Evolutionary conservation across 2,797 vertebrate species (phyloP).

Genomic region (Sylvilagus floridanus): DNA sequence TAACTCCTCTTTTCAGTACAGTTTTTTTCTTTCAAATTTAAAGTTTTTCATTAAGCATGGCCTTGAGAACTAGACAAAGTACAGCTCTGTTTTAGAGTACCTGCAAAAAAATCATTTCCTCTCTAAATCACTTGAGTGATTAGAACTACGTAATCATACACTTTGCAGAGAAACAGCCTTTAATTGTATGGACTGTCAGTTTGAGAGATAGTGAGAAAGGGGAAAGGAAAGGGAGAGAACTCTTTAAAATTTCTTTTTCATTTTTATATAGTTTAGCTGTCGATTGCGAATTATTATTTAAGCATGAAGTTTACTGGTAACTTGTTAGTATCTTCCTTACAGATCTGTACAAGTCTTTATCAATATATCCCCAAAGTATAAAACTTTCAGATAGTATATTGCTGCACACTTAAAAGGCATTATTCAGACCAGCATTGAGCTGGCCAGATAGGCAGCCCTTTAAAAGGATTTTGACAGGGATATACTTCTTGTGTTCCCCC

Average conservation of each 20-base stretch:
- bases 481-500: conserved; percentile 58
- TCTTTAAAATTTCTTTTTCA: conserved; percentile 33
- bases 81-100: conserved; percentile 82
- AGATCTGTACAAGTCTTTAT: conserved; percentile 15
- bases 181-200: conserved; percentile 27
- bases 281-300: conserved; percentile 53
- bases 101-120: conserved; percentile 83
- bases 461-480: conserved; percentile 41
- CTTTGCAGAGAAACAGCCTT: conserved; percentile 82
- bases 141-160: conserved; percentile 58
- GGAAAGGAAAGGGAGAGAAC: not conserved
- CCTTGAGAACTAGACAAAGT: conserved; percentile 82
- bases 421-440: conserved; percentile 56
- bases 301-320: conserved; percentile 16
- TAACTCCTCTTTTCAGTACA: conserved; percentile 81
- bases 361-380: conserved; percentile 21
- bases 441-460: conserved; percentile 46
- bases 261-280: not conserved
- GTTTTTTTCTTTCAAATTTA: conserved; percentile 67
- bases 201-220: conserved; percentile 46
- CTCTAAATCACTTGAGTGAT: conserved; percentile 80
- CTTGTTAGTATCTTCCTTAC: conserved; percentile 15
- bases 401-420: conserved; percentile 64
- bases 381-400: conserved; percentile 53
- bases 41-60: conserved; percentile 76